phyloP scores from a whole-genome alignment of 2,797 vertebrate species.

The Pseudocheirus occidentalis region DNA sequence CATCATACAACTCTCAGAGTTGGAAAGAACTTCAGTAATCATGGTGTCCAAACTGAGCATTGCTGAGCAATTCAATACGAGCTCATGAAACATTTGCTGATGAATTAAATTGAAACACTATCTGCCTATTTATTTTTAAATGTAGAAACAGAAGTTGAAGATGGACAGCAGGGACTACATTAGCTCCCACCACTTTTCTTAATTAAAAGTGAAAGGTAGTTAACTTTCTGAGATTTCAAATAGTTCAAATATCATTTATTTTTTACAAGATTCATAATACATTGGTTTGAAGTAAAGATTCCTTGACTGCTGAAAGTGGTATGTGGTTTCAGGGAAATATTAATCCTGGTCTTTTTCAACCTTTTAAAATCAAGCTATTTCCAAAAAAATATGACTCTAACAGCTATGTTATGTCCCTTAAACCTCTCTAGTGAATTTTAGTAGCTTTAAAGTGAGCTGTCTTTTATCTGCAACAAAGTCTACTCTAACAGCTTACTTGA shows the following conservation, averaged over 20 bases:
- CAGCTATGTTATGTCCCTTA: background rate
- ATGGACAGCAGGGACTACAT: background rate
- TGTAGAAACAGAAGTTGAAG: slow-evolving; percentile 32
- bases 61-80: background rate
- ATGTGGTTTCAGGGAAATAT: background rate
- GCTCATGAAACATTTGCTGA: background rate
- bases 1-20: background rate
- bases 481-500: background rate
- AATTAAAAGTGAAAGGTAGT: slow-evolving; percentile 27
- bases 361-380: background rate
- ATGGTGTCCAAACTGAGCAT: background rate
- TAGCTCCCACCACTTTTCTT: background rate
- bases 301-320: slow-evolving; percentile 30
- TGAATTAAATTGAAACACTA: slow-evolving; percentile 12
- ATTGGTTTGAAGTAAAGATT: background rate
- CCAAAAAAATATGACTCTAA: background rate
- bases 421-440: slow-evolving; percentile 25
- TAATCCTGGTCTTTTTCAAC: slow-evolving; percentile 18
- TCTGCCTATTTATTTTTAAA: background rate
- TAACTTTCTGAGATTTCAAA: background rate
- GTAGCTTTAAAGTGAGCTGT: slow-evolving; percentile 12
- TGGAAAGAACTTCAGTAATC: background rate
- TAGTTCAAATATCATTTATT: background rate
- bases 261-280: background rate
- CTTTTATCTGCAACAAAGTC: slow-evolving; percentile 12